Conservation (phyloP, 2,113 vertebrate species). For the Sula dactylatra region DNA sequence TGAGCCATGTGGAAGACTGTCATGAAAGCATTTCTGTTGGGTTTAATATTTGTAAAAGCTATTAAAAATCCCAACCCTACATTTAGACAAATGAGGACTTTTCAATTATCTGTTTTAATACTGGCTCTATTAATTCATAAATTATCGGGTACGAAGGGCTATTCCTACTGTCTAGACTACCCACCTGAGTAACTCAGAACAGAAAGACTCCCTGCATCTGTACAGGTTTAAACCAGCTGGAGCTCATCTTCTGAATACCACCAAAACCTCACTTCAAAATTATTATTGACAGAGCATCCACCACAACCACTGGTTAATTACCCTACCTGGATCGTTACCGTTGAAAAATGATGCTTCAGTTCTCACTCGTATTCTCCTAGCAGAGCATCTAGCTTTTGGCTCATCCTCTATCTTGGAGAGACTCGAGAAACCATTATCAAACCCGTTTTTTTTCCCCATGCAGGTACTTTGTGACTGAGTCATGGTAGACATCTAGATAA, state of each 20-base stretch:
- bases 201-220: background rate
- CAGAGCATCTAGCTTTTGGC: background rate
- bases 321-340: background rate
- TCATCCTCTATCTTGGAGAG: background rate
- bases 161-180: slow-evolving; percentile 33
- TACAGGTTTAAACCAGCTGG: slow-evolving; percentile 32
- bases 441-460: background rate
- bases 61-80: slow-evolving; percentile 27
- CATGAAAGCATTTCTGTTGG: slow-evolving; percentile 4
- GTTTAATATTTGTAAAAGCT: slow-evolving; percentile 28
- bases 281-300: background rate
- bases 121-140: slow-evolving; percentile 32
- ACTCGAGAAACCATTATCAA: background rate
- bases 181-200: background rate
- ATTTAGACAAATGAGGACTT: slow-evolving; percentile 40
- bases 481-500: background rate
- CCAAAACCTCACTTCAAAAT: slow-evolving; percentile 24
- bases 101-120: slow-evolving; percentile 48
- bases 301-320: slow-evolving; percentile 17
- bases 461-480: background rate
- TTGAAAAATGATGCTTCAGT: background rate
- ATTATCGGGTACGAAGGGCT: background rate
- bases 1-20: background rate
- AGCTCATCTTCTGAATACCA: slow-evolving; percentile 18
- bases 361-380: background rate